Evolutionary conservation across 1,140 invertebrate species (phyloP), one percentile per base, ranked within the genome.

Genomic region (Ephestia elutella): DNA sequence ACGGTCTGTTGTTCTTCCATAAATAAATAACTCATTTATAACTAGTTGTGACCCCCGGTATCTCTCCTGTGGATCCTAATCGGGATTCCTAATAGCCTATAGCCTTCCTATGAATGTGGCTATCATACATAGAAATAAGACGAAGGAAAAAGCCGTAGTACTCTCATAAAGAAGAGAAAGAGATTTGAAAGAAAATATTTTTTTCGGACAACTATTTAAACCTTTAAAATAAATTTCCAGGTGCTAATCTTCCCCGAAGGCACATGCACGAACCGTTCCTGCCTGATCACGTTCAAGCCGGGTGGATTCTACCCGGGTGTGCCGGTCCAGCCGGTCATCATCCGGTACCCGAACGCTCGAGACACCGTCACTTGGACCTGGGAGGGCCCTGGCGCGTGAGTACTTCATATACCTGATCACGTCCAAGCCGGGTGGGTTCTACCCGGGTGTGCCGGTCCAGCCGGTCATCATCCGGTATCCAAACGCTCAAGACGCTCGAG

Each of bases 301-400:
- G 97, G 97, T 60, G 95, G 95, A 2, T 96, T 96, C 87, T 96
- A 96, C 90, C 96, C 97, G 0, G 97, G 96, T 0, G 95, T 98
- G 10, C 96, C 97, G 0, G 95, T 99, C 0, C 97, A 99, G 79
- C 97, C 97, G 0, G 96, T 98, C 7, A 94, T 96, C 65, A 93
- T 99, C 54, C 91, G 95, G 55, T 99, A 98, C 86, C 96, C 95
- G 0, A 98, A 98, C 78, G 94, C 94, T 77, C 90, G 95, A 69
- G 96, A 99, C 78, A 97, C 96, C 2, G 93, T 97, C 38, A 97
- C 97, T 0, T 99, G 97, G 97, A 99, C 97, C 4, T 99, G 97
- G 97, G 96, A 98, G 89, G 97, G 97, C 59, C 96, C 97, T 63
- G 95, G 95, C 89, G 95, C 95, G 96, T 98, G 90, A 95, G 95